Percentiles rank a stretch among this genome's conserved stretches.
Evolutionary conservation across 2,797 vertebrate species (phyloP).

Genomic region (Onychomys arenicola): DNA sequence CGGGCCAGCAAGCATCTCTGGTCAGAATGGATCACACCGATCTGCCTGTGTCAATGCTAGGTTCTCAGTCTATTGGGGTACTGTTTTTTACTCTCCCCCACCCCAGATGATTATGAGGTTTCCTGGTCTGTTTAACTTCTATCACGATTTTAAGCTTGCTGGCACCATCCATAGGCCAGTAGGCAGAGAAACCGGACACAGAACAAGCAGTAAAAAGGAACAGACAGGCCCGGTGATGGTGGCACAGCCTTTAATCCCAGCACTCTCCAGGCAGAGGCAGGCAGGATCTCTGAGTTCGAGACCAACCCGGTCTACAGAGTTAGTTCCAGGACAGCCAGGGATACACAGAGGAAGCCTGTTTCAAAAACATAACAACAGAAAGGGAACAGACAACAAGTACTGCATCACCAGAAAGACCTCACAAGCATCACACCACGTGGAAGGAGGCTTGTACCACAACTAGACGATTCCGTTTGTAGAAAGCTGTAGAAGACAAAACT

Average conservation of each 20-base stretch:
- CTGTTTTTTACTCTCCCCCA: not conserved
- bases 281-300: not conserved
- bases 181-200: not conserved
- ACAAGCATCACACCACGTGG: not conserved
- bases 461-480: not conserved
- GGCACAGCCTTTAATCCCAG: not conserved
- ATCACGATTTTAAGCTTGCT: slow-evolving; percentile 2
- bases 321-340: not conserved
- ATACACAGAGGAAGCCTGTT: not conserved
- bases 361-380: not conserved
- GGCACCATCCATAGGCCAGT: not conserved
- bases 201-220: not conserved
- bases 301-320: not conserved
- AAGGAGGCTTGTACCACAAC: not conserved
- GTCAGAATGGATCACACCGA: not conserved
- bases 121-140: not conserved
- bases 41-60: not conserved
- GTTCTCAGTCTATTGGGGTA: not conserved
- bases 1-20: not conserved
- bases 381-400: not conserved
- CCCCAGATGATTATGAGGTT: not conserved
- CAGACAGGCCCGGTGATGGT: not conserved
- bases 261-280: not conserved
- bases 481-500: slow-evolving; percentile 2
- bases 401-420: not conserved